Evolutionary conservation across 2,113 vertebrate genomes (phyloP), one percentile per base, ranked within the genome.

Genomic region (Sebastes fasciatus): DNA sequence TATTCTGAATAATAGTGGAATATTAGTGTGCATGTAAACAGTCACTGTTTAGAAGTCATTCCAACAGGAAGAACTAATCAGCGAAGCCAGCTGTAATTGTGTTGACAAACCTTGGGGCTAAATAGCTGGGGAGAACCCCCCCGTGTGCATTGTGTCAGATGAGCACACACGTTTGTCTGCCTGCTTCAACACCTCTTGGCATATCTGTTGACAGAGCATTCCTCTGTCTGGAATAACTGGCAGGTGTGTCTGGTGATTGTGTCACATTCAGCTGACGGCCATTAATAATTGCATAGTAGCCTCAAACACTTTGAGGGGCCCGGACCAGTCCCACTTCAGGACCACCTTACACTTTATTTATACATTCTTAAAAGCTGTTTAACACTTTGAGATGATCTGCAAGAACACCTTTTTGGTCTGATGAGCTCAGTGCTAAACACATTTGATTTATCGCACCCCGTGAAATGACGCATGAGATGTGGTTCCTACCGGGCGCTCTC

Each of bases 291-390:
- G 54, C 76, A 49, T 45, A 77, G 80, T 77, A 61, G 71, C 77
- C 65, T 90, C 78, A 80, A 74, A 83, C 74, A 85, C 82, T 83
- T 74, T 62, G 6, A 9, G 26, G 6, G 61, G 57, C 49, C 34
- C 21, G 52, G 83, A 83, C 51, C 61, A 71, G 70, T 77, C 57
- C 67, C 76, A 82, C 75, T 69, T 16, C 66, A 34, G 58, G 19
- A 74, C 51, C 49, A 63, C 63, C 66, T 45, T 17, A n/a, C 51
- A 74, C 60, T 49, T 67, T 76, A 57, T 71, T 77, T 85, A 66
- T 67, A 57, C 79, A 83, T 73, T 61, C 72, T 86, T 23, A 75
- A 75, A 85, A 90, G 84, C 62, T 78, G 65, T 76, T 88, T 87
- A 73, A 83, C 82, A 88, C 49, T 74, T 82, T 67, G 55, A 55